Percentiles rank a stretch among this genome's conserved stretches.
Evolutionary conservation across 2,888 invertebrate genomes (phyloP).

Genomic region (Conistra vaccinii): DNA sequence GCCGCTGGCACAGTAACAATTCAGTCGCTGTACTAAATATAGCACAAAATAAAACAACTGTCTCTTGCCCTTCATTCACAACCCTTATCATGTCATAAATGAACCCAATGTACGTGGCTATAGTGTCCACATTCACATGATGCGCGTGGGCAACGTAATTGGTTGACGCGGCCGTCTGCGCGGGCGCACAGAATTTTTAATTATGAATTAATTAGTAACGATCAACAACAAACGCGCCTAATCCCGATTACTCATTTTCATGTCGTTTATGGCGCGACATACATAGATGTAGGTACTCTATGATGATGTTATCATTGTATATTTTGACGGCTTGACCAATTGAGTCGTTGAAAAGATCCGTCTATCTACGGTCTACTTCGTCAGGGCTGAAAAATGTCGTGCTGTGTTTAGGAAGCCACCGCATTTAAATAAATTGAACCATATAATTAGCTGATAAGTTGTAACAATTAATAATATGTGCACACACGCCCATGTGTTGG

Average conservation of each 20-base stretch:
- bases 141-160: conserved; percentile 81
- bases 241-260: conserved; percentile 79
- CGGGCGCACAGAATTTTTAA: conserved; percentile 90
- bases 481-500: conserved; percentile 77
- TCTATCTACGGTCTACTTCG: conserved; percentile 23
- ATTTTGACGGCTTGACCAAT: conserved; percentile 48
- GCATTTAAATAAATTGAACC: conserved; percentile 30
- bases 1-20: conserved; percentile 88
- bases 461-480: conserved; percentile 71
- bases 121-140: conserved; percentile 81
- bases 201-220: conserved; percentile 90
- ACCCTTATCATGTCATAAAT: conserved; percentile 77
- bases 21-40: conserved; percentile 89
- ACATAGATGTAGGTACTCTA: conserved; percentile 29
- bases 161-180: conserved; percentile 86
- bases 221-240: conserved; percentile 88
- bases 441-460: conserved; percentile 62
- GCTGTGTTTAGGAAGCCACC: conserved; percentile 22
- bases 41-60: conserved; percentile 90
- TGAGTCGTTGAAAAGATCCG: conserved; percentile 28
- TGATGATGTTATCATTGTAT: conserved; percentile 40
- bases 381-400: conserved; percentile 4
- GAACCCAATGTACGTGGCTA: conserved; percentile 75
- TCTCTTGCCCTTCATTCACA: conserved; percentile 89
- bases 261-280: conserved; percentile 67